Percentiles rank a stretch among this genome's conserved stretches.
Evolutionary conservation across 1,140 invertebrate genomes (phyloP).

Genomic region (Leptestheria dahalacensis): DNA sequence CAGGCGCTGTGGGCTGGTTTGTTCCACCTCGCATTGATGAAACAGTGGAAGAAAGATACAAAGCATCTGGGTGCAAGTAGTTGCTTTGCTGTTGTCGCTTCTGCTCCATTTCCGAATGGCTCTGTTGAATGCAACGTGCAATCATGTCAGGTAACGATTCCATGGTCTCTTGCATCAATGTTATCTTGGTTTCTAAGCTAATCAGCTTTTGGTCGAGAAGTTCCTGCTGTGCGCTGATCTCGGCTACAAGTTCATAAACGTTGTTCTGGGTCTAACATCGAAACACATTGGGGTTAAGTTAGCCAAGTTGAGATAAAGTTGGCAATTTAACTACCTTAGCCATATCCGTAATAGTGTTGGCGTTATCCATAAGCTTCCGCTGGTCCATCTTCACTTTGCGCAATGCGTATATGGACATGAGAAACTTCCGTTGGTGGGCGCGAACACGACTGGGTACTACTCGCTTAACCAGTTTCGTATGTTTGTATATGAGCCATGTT

Average conservation of each 20-base stretch:
- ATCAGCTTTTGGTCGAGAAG: constrained; percentile 71
- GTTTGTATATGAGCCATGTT: constrained; percentile 99
- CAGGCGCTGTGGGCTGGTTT: no score
- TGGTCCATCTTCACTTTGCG: constrained; percentile 99
- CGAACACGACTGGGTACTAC: constrained; percentile 89
- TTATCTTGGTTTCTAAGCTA: constrained; percentile 72
- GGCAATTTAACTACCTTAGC: constrained; percentile 69
- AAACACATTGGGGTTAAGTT: background rate
- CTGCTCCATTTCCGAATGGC: background rate
- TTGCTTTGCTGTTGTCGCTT: background rate
- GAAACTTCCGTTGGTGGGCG: constrained; percentile 97
- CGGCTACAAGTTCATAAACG: constrained; percentile 90
- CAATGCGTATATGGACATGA: constrained; percentile 98
- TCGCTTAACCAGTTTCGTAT: constrained; percentile 93
- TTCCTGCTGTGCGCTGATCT: constrained; percentile 84
- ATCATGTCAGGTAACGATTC: constrained; percentile 68
- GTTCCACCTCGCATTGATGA: no score
- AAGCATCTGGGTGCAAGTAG: background rate
- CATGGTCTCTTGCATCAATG: constrained; percentile 54
- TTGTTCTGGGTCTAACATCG: constrained; percentile 81
- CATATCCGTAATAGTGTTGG: constrained; percentile 98
- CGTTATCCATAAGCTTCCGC: constrained; percentile 96
- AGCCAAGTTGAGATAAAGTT: background rate
- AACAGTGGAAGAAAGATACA: background rate
- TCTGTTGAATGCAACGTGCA: constrained; percentile 30